Percentiles rank a stretch among this genome's conserved stretches.
Conservation (phyloP, 2,888 invertebrate species). For the Drosophila recens region DNA sequence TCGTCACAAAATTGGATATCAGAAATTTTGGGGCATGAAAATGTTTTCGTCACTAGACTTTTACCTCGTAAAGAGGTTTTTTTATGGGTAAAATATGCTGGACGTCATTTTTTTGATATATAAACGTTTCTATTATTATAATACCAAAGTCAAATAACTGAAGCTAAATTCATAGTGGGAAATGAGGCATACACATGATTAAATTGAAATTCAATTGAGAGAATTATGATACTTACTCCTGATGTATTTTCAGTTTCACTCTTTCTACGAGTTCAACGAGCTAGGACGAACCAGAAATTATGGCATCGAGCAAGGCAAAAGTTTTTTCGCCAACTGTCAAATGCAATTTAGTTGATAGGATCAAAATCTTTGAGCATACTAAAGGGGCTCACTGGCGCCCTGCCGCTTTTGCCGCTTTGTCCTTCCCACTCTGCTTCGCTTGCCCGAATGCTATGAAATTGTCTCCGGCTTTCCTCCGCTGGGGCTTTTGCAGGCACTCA, state of each 20-base stretch:
- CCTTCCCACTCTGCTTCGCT: background rate
- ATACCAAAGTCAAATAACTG: background rate
- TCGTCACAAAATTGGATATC: no score
- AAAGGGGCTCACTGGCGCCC: slow-evolving; percentile 28
- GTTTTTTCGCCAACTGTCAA: slow-evolving; percentile 82
- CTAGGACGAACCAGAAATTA: slow-evolving; percentile 52
- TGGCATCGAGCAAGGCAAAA: slow-evolving; percentile 59
- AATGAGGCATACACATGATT: slow-evolving; percentile 31
- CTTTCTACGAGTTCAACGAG: slow-evolving; percentile 12
- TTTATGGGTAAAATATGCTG: no score
- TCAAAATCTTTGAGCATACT: slow-evolving; percentile 77
- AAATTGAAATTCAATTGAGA: slow-evolving; percentile 47
- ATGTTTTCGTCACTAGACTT: no score
- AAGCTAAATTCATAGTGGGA: background rate
- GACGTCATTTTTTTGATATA: background rate
- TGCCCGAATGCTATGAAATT: slow-evolving; percentile 27
- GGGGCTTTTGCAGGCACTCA: slow-evolving; percentile 48
- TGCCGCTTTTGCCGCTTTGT: slow-evolving; percentile 7
- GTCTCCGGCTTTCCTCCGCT: slow-evolving; percentile 31
- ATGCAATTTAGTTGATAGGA: slow-evolving; percentile 85
- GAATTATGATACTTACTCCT: slow-evolving; percentile 30
- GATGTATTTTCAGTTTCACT: slow-evolving; percentile 11
- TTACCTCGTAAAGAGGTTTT: no score
- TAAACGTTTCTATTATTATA: background rate
- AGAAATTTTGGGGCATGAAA: no score